Evolutionary conservation across 2,113 vertebrate species (phyloP).

Genomic region (Sminthopsis crassicaudata): DNA sequence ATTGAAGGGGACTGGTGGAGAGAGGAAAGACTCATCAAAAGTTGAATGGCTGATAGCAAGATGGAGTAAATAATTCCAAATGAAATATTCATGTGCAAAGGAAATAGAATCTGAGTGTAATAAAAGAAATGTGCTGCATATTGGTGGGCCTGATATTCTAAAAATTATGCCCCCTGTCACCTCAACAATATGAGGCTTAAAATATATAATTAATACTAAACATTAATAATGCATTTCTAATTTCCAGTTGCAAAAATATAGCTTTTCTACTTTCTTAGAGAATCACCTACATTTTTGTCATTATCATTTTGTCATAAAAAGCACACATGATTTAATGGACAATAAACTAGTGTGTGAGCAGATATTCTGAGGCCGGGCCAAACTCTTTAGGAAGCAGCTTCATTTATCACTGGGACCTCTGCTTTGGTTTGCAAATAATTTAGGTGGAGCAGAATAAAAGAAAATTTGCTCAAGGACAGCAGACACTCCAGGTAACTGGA

Average conservation of each 20-base stretch:
- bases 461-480: not conserved
- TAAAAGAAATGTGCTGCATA: slow-evolving; percentile 65
- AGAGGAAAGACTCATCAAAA: slow-evolving; percentile 64
- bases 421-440: slow-evolving; percentile 43
- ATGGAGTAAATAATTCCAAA: slow-evolving; percentile 74
- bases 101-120: slow-evolving; percentile 77
- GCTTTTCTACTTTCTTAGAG: slow-evolving; percentile 63
- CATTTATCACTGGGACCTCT: slow-evolving; percentile 63
- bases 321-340: slow-evolving; percentile 66
- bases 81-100: slow-evolving; percentile 84
- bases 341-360: slow-evolving; percentile 69
- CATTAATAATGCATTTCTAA: slow-evolving; percentile 86
- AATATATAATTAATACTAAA: slow-evolving; percentile 84
- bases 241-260: slow-evolving; percentile 79
- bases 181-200: slow-evolving; percentile 73
- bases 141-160: slow-evolving; percentile 58
- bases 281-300: slow-evolving; percentile 62
- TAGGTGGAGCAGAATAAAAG: slow-evolving; percentile 32
- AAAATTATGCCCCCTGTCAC: slow-evolving; percentile 78
- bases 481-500: not conserved
- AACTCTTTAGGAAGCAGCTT: slow-evolving; percentile 61
- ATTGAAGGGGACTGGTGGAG: slow-evolving; percentile 38
- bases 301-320: slow-evolving; percentile 59
- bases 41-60: slow-evolving; percentile 70
- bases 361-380: slow-evolving; percentile 59